Base-by-base conservation (phyloP, 2,797 vertebrate species). In the Phyllotis vaccarum region DNA sequence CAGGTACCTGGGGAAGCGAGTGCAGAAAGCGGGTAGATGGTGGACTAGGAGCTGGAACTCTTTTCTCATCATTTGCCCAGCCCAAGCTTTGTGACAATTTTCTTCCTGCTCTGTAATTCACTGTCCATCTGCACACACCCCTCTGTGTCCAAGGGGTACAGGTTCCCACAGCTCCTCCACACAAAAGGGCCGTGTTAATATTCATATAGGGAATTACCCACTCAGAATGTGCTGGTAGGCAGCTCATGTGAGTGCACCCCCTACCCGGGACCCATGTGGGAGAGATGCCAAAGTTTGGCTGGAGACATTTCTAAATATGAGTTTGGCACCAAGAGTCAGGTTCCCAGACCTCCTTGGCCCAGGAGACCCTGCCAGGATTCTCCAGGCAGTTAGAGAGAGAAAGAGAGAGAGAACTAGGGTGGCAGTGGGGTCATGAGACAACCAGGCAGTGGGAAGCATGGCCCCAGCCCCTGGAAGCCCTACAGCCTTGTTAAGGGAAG, bases 291-390 rank as follows among this genome's bases (percentile, higher is more conserved):
- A 83, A 34, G 79, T 92, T 96, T 96, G 92, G 86, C 95, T 89
- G 74, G 92, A 96, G 96, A 96, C 43, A 64, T 97, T 97, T 96
- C 94, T 96, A 97, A 97, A 97, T 96, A 93, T 94, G 97, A 97
- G 92, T 60, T 76, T 94, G 92, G 94, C 93, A 95, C 89, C 68
- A 64, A 93, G 86, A 97, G 94, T 97, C 96, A 91, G 96, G 94
- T 97, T 98, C 97, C 96, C 96, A 97, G 96, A 91, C 95, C 96
- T 96, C 85, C 95, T 87, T 70, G 66, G 92, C 88, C 91, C 92
- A 68, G 24, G 86, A 96, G 66, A 96, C 86, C 89, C 83, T 70
- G 96, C 94, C 96, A 95, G 95, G 80, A 86, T 81, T 96, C 91
- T 79, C 10, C 3, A 92, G 76, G 52, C 86, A 49, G 94, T 49